Percentiles rank a stretch among this genome's conserved stretches.
Evolutionary conservation across 2,113 vertebrate genomes (phyloP).

Genomic region (Talpa occidentalis): DNA sequence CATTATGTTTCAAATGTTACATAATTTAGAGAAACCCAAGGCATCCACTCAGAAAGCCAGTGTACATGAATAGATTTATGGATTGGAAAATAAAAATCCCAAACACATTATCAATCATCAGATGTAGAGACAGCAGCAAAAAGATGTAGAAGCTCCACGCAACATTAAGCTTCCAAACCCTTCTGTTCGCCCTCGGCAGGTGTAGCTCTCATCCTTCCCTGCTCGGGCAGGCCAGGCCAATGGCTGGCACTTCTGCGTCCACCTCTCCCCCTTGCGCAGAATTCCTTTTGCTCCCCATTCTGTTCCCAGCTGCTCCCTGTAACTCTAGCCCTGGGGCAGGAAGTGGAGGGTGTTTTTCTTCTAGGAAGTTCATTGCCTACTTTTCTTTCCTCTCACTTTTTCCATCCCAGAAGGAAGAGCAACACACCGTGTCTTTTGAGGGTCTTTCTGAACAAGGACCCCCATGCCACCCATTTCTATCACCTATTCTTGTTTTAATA

Average conservation of each 20-base stretch:
- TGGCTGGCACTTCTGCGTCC: accelerated
- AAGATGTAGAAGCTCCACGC: not conserved
- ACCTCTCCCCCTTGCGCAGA: accelerated
- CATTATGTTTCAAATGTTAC: slow-evolving; percentile 17
- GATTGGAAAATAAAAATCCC: not conserved
- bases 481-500: not conserved
- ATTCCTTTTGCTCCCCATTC: too few species aligned
- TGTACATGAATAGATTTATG: slow-evolving; percentile 38
- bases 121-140: not conserved
- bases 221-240: accelerated
- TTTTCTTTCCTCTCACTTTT: not conserved
- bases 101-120: not conserved
- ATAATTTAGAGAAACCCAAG: slow-evolving; percentile 57
- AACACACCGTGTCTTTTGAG: not conserved
- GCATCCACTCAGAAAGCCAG: not conserved
- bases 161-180: not conserved
- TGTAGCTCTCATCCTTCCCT: not conserved
- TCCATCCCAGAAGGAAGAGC: not conserved
- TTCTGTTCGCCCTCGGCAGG: accelerated
- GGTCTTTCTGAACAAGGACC: not conserved
- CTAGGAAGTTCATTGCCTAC: not conserved
- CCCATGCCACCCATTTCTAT: too few species aligned
- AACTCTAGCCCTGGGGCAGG: not conserved
- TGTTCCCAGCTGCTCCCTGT: too few species aligned
- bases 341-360: not conserved